Evolutionary conservation across 2,113 vertebrate genomes (phyloP).

Genomic region (Etia nguti): DNA sequence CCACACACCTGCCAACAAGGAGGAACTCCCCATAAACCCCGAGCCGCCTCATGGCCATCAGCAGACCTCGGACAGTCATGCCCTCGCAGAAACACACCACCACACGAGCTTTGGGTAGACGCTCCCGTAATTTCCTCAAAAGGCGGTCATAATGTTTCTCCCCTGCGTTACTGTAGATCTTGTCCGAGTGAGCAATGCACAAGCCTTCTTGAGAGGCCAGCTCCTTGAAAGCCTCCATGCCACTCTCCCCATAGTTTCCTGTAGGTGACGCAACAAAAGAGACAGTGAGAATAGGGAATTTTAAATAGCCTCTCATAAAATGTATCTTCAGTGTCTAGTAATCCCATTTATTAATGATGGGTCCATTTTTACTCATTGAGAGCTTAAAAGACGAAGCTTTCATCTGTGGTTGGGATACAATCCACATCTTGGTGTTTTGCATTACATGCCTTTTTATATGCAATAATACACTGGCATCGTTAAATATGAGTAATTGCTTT

Average conservation of each 20-base stretch:
- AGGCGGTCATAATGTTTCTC: slow-evolving; percentile 95
- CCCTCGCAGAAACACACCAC: slow-evolving; percentile 98
- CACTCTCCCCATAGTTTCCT: slow-evolving; percentile 98
- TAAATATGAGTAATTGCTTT: slow-evolving; percentile 3
- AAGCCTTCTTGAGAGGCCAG: slow-evolving; percentile 91
- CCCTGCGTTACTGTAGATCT: slow-evolving; percentile 97
- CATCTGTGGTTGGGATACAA: not conserved
- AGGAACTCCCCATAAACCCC: slow-evolving; percentile 89
- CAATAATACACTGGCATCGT: not conserved
- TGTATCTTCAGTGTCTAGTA: not conserved
- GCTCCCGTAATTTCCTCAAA: slow-evolving; percentile 87
- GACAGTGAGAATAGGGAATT: not conserved
- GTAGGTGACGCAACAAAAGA: not conserved
- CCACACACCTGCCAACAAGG: slow-evolving; percentile 84
- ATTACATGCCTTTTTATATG: not conserved
- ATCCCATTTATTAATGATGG: not conserved
- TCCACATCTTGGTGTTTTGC: not conserved
- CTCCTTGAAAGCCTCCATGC: slow-evolving; percentile 99
- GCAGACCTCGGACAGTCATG: slow-evolving; percentile 93
- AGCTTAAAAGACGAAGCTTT: not conserved
- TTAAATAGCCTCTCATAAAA: not conserved
- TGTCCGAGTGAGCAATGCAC: slow-evolving; percentile 97
- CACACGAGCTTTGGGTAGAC: slow-evolving; percentile 92
- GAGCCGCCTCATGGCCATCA: slow-evolving; percentile 93
- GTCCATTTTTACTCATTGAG: not conserved